Percentiles rank a stretch among this genome's conserved stretches.
These are phyloP conservation scores for Perdix hodgsoniae DNA, from an alignment of 2,797 vertebrate species.

Conservation along the genomic window DNA sequence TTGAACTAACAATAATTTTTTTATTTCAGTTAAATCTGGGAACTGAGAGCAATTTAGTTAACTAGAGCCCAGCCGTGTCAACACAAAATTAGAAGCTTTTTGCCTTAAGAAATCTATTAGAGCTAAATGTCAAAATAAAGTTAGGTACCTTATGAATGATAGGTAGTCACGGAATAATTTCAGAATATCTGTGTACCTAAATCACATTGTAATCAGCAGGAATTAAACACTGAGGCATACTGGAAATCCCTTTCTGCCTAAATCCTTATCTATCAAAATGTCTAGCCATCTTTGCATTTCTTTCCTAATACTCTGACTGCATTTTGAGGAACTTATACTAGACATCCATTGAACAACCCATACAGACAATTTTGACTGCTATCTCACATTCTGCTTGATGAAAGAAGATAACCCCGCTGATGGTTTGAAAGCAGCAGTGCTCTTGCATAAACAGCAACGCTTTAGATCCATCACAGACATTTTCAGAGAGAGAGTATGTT, in stretches of 20 bases:
- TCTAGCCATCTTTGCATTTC: background rate
- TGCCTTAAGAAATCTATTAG: background rate
- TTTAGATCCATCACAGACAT: background rate
- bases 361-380: background rate
- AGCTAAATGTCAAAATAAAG: background rate
- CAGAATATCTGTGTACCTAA: background rate
- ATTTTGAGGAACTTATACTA: background rate
- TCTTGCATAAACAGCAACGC: background rate
- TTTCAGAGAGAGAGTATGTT: background rate
- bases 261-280: background rate
- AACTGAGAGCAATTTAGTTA: background rate
- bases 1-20: background rate
- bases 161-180: background rate
- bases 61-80: background rate
- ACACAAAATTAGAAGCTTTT: background rate
- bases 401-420: accelerated
- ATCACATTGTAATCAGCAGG: background rate
- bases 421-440: background rate
- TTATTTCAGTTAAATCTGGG: background rate
- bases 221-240: background rate
- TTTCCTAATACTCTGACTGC: background rate
- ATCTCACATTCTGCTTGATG: background rate
- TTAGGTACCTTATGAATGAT: background rate
- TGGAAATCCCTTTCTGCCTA: background rate
- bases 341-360: background rate